phyloP scores from a whole-genome alignment of 2,888 invertebrate genomes.

The Ischnus inquisitorius region DNA sequence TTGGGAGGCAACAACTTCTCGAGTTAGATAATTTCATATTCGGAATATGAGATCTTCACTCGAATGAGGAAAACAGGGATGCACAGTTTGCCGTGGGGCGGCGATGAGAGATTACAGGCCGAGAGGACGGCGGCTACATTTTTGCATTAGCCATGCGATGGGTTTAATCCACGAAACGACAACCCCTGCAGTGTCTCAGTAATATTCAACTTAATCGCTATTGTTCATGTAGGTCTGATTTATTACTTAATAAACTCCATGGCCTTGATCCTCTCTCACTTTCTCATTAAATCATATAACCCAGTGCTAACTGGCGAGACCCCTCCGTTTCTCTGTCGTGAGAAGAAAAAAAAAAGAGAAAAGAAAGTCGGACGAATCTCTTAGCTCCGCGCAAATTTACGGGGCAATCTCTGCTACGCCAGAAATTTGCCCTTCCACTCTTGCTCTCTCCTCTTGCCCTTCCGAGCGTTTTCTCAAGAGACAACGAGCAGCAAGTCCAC shows the following conservation, averaged over 20 bases:
- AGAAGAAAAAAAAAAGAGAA: conserved; percentile 30
- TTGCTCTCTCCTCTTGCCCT: conserved; percentile 12
- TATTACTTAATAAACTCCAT: conserved; percentile 41
- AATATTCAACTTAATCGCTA: conserved; percentile 28
- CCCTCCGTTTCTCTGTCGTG: neutral
- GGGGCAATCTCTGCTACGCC: conserved; percentile 41
- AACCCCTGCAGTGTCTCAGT: conserved; percentile 4
- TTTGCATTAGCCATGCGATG: conserved; percentile 1
- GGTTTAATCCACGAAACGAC: conserved; percentile 12
- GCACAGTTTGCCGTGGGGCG: no score
- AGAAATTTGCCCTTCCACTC: conserved; percentile 43
- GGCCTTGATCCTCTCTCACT: neutral
- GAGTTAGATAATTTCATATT: conserved; percentile 31
- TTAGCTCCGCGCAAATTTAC: conserved; percentile 23
- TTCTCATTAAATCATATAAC: conserved; percentile 33
- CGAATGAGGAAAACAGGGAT: neutral
- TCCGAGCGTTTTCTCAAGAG: conserved; percentile 30
- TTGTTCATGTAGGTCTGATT: conserved; percentile 23
- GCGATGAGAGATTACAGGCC: neutral
- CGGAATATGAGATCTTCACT: conserved; percentile 6
- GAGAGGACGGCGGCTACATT: neutral
- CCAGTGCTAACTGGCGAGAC: neutral
- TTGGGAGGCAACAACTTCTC: conserved; percentile 8
- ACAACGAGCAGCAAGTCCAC: conserved; percentile 2
- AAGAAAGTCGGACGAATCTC: conserved; percentile 32